Conservation (phyloP, 1,140 invertebrate genomes). For the Pseudomyrmex pallidus region DNA sequence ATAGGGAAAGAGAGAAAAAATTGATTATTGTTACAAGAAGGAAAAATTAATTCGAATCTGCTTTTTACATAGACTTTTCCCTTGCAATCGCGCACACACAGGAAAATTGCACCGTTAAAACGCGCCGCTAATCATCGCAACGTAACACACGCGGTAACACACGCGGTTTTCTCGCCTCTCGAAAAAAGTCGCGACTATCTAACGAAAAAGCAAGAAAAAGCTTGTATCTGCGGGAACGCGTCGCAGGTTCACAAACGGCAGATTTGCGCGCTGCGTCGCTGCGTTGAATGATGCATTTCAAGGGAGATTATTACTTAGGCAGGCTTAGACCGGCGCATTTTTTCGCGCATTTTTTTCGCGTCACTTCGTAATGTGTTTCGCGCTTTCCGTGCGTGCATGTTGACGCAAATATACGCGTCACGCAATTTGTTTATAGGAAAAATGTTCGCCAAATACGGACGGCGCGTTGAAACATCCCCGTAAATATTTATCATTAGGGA, state of each 20-base stretch:
- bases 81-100: background rate
- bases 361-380: background rate
- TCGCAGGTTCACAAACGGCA: slow-evolving; percentile 24
- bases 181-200: slow-evolving; percentile 28
- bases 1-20: background rate
- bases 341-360: background rate
- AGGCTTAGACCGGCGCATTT: slow-evolving; percentile 13
- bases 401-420: background rate
- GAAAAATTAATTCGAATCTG: background rate
- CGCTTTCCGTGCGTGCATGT: background rate
- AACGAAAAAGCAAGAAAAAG: slow-evolving; percentile 30
- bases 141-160: slow-evolving; percentile 20
- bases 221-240: slow-evolving; percentile 11
- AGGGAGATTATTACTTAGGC: slow-evolving; percentile 24
- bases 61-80: background rate
- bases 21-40: background rate
- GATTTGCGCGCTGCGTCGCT: background rate
- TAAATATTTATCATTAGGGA: background rate
- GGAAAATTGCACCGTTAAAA: slow-evolving; percentile 30
- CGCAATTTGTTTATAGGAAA: slow-evolving; percentile 12
- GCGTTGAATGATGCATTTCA: slow-evolving; percentile 31
- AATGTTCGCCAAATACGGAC: background rate
- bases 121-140: slow-evolving; percentile 37
- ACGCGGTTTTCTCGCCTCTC: slow-evolving; percentile 7
- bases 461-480: background rate